Evolutionary conservation across 2,113 vertebrate species (phyloP), one percentile per base, ranked within the genome.

Genomic region (Leucopsar rothschildi): DNA sequence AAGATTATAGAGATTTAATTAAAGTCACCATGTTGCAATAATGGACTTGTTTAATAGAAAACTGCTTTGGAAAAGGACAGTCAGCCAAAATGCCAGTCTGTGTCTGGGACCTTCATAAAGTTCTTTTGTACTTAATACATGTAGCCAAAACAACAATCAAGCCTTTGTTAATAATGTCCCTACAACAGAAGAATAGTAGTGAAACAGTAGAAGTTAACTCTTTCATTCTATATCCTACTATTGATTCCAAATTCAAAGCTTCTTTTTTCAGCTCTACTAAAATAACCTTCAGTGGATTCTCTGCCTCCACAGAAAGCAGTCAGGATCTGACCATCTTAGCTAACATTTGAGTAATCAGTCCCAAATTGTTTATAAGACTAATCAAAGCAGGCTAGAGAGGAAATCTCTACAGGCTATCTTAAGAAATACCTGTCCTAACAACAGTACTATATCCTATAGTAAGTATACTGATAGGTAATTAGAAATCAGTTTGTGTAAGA

Each of bases 1-100:
- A 68, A 96, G 94, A 86, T 96, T 95, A 94, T 4, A 61, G 61
- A 84, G 83, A 80, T 91, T 93, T 97, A 97, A 97, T 95, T 93
- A 97, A 96, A 96, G 20, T 69, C 84, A 68, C 79, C 39, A 53
- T n/a, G 39, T 85, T 94, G 79, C 80, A 93, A 94, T 95, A 95
- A 95, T 80, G 84, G 63, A 47, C 19, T 96, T 59, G 49, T 94
- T 95, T 95, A 93, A 91, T 27, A 92, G 44, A 89, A 92, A 81
- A 91, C 66, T 81, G 68, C 81, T 95, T 97, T 96, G 70, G 66
- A 82, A 96, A 91, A 95, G 75, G 93, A 96, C 76, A 90, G 75
- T 86, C 40, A 35, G 50, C 35, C 64, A 95, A 92, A 95, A 96
- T 69, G 65, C 55, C 73, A 92, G 61, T 22, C 90, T 92, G 57